Evolutionary conservation across 1,140 invertebrate genomes (phyloP).

Genomic region (Drosophila aff.): DNA sequence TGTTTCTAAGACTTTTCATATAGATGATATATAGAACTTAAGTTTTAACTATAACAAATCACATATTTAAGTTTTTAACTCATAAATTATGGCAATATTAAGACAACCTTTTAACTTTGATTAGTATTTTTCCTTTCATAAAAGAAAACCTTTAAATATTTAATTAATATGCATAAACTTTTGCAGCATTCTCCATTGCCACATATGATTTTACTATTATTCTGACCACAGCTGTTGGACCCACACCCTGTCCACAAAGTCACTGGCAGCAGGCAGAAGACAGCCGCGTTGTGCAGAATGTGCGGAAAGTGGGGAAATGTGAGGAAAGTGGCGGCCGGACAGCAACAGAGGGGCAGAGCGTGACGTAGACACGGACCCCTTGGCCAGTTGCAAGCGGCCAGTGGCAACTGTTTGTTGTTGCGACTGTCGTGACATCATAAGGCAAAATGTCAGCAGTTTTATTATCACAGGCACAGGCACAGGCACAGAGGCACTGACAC

Average conservation of each 20-base stretch:
- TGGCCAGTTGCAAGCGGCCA: constrained; percentile 16
- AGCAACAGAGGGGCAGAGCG: constrained; percentile 13
- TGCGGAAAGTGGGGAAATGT: constrained; percentile 9
- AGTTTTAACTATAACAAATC: too few species aligned
- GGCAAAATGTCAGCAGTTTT: constrained; percentile 78
- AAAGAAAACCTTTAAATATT: background rate
- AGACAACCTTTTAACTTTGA: background rate
- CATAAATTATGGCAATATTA: background rate
- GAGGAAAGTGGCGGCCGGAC: constrained; percentile 28
- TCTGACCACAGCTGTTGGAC: constrained; percentile 33
- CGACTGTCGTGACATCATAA: constrained; percentile 72
- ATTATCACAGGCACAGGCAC: constrained; percentile 61
- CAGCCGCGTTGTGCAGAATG: constrained; percentile 8
- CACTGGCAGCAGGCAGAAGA: constrained; percentile 11
- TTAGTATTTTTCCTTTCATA: too few species aligned
- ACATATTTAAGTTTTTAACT: background rate
- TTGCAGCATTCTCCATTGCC: background rate
- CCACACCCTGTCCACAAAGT: constrained; percentile 19
- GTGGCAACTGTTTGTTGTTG: constrained; percentile 43
- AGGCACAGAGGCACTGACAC: constrained; percentile 22
- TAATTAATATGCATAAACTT: background rate
- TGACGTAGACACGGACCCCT: constrained; percentile 23
- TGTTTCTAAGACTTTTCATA: background rate
- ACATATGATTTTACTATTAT: constrained; percentile 28
- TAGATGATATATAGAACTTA: too few species aligned